Evolutionary conservation across 2,888 invertebrate genomes (phyloP).

Genomic region (Cordylochernes scorpioides): DNA sequence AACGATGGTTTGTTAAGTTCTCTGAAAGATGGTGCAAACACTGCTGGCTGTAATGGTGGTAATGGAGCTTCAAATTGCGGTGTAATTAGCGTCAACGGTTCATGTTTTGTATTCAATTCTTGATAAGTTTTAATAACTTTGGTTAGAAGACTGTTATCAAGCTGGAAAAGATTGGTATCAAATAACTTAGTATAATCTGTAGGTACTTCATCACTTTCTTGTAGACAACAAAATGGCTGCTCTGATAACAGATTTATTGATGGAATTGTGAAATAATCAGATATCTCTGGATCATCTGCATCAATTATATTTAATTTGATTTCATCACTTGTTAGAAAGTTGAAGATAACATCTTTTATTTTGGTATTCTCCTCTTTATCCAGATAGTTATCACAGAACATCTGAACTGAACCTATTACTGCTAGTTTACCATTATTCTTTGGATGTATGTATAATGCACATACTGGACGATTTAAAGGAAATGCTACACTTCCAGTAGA

Average conservation of each 20-base stretch:
- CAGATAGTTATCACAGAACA: slow-evolving; percentile 73
- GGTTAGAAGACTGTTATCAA: slow-evolving; percentile 23
- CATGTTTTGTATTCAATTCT: slow-evolving; percentile 62
- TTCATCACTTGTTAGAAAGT: slow-evolving; percentile 40
- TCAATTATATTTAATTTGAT: slow-evolving; percentile 48
- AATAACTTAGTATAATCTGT: slow-evolving; percentile 44
- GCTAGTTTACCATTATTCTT: slow-evolving; percentile 42
- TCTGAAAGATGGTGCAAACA: slow-evolving; percentile 79
- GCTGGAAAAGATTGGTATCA: slow-evolving; percentile 26
- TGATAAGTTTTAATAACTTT: slow-evolving; percentile 31
- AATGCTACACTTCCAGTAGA: slow-evolving; percentile 80
- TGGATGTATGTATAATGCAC: slow-evolving; percentile 36
- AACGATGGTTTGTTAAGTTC: slow-evolving; percentile 71
- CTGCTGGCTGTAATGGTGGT: slow-evolving; percentile 51
- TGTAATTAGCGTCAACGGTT: slow-evolving; percentile 64
- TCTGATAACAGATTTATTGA: slow-evolving; percentile 54
- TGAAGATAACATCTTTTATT: slow-evolving; percentile 53
- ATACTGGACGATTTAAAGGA: slow-evolving; percentile 65
- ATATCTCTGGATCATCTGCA: slow-evolving; percentile 78
- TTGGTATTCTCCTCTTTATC: slow-evolving; percentile 77
- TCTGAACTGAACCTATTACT: slow-evolving; percentile 68
- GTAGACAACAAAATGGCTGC: slow-evolving; percentile 48
- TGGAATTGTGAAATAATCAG: slow-evolving; percentile 71
- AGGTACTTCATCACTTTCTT: slow-evolving; percentile 37
- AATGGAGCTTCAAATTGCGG: slow-evolving; percentile 92